These are phyloP conservation scores for Gadopsis bispinosus DNA, from an alignment of 2,797 vertebrate genomes.

Conservation along the genomic window DNA sequence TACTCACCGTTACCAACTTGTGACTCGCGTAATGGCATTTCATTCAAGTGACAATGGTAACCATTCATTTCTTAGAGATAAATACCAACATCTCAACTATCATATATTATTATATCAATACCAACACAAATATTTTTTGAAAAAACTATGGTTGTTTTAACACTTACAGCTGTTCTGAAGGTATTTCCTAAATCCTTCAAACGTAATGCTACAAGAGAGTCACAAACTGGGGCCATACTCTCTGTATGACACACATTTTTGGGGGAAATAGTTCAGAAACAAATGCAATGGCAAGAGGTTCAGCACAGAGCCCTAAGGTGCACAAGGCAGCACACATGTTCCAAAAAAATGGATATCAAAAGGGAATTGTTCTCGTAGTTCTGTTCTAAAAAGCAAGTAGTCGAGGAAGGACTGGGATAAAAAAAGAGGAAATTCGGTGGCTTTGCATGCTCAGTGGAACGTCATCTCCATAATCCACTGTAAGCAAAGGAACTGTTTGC, in stretches of 20 bases:
- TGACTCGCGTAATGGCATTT: not conserved
- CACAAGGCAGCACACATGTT: conserved; percentile 3
- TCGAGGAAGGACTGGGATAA: conserved; percentile 40
- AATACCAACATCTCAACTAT: not conserved
- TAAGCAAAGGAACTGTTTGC: conserved; percentile 58
- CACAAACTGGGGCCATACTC: not conserved
- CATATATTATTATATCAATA: too few species aligned
- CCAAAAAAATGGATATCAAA: conserved; percentile 27
- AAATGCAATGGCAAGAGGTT: conserved; percentile 14
- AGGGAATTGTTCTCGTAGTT: conserved; percentile 15
- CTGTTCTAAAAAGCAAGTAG: not conserved
- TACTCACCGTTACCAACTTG: not conserved
- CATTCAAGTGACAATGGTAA: not conserved
- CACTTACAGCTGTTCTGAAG: not conserved
- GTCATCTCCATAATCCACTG: conserved; percentile 66
- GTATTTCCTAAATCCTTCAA: not conserved
- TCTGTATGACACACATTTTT: conserved; percentile 42
- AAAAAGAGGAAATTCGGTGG: conserved; percentile 59
- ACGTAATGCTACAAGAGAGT: not conserved
- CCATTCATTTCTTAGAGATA: not conserved
- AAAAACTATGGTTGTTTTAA: not conserved
- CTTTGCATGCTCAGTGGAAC: conserved; percentile 56
- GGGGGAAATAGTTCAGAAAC: conserved; percentile 30
- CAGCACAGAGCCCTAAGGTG: conserved; percentile 15
- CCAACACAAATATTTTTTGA: too few species aligned